Percentiles rank a stretch among this genome's conserved stretches.
Evolutionary conservation across 2,113 vertebrate genomes (phyloP).

Genomic region (Ailuropoda melanoleuca): DNA sequence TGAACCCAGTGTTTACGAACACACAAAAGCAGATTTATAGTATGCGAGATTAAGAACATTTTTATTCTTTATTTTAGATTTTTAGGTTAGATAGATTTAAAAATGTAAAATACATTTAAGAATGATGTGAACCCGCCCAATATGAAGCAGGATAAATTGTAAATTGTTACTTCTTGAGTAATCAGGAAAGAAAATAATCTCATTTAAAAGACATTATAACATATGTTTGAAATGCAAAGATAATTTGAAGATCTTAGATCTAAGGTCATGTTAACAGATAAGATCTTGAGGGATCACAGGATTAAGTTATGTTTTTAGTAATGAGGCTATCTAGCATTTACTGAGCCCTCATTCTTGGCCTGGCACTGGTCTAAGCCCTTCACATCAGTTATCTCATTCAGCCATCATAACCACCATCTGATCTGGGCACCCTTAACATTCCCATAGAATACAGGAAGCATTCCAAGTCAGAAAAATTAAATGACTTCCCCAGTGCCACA

Average conservation of each 20-base stretch:
- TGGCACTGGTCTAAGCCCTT: conserved; percentile 2
- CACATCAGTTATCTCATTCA: background rate
- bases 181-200: conserved; percentile 44
- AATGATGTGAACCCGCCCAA: background rate
- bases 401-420: background rate
- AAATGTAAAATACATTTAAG: background rate
- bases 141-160: background rate
- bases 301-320: conserved; percentile 61
- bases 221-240: conserved; percentile 67
- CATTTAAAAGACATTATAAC: conserved; percentile 47
- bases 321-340: background rate
- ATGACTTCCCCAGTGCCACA: background rate
- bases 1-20: conserved; percentile 78
- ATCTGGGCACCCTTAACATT: background rate
- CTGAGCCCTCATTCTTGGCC: background rate
- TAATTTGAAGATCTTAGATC: conserved; percentile 72
- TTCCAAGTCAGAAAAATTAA: background rate
- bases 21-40: conserved; percentile 76
- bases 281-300: conserved; percentile 66
- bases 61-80: conserved; percentile 65
- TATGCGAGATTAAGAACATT: conserved; percentile 64
- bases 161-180: background rate
- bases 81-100: conserved; percentile 6
- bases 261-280: conserved; percentile 73
- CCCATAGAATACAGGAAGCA: background rate